Evolutionary conservation across 2,113 vertebrate genomes (phyloP), one percentile per base, ranked within the genome.

Genomic region (Phylloscopus trochilus): DNA sequence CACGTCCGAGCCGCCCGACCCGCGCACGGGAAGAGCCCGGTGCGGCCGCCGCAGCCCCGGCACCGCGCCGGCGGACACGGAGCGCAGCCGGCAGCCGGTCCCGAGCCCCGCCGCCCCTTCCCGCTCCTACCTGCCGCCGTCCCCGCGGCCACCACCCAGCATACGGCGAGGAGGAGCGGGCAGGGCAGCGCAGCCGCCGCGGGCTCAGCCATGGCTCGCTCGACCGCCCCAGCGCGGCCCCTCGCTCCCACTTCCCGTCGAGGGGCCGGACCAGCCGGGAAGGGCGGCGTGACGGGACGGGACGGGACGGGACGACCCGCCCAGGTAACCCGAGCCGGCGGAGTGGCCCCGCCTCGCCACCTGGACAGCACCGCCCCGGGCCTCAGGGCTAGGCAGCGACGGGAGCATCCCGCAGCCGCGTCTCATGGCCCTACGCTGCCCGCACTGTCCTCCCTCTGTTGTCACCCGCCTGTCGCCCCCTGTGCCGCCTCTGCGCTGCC

Each of bases 251-350:
- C 91, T 87, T 94, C 82, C 70, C 91, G 89, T 66, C 20, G 63
- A 23, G 79, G 56, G 96, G 94, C 83, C 69, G 92, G 94, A 72
- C 74, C 67, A 92, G 83, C 77, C 91, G 85, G 94, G 94, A 94
- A 94, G 18, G 46, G 66, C 56, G 13, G 23, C 3, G 39, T 24
- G 51, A 33, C 19, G 76, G 51, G 39, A 28, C 26, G 69, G 56
- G 35, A 39, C 37, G 37, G 58, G 35, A 6, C 12, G 80, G 58
- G 33, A 17, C 37, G 78, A n/a, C 78, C 94, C 94, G 88, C 94
- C 95, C 95, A 96, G 95, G 93, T 96, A 95, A 89, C 51, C 68
- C 49, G 81, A 89, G 67, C 84, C 52, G 4, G 78, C 67, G 62
- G 4, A 3, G 44, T 9, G 53, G 19, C 30, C 31, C 30, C 44